A percentile compares a stretch with the other conserved stretches of the same genome.
phyloP scores from a whole-genome alignment of 2,113 vertebrate species.

The Caloenas nicobarica region DNA sequence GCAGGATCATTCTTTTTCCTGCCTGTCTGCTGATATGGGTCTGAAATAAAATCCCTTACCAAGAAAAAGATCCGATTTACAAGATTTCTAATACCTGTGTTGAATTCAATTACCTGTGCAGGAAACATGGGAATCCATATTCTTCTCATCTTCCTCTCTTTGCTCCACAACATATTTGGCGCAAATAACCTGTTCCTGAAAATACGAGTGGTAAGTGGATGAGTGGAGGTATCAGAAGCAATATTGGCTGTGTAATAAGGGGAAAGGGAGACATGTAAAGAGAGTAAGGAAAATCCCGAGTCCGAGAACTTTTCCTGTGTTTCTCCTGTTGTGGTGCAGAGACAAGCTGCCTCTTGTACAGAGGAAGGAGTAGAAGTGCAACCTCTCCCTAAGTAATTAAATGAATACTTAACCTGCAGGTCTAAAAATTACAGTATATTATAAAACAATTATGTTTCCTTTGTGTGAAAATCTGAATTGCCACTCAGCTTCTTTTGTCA shows the following conservation, averaged over 20 bases:
- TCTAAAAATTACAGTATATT: slow-evolving; percentile 30
- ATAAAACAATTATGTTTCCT: slow-evolving; percentile 36
- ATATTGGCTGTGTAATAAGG: not conserved
- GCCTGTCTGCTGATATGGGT: not conserved
- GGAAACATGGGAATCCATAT: not conserved
- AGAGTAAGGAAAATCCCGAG: not conserved
- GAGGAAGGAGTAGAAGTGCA: not conserved
- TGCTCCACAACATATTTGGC: not conserved
- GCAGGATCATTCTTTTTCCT: not conserved
- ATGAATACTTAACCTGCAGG: slow-evolving; percentile 36
- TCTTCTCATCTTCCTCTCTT: not conserved
- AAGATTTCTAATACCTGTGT: not conserved
- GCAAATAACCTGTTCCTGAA: not conserved
- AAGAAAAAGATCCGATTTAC: not conserved
- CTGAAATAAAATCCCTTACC: slow-evolving; percentile 15
- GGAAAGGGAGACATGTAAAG: not conserved
- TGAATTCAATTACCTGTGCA: not conserved
- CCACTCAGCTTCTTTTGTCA: slow-evolving; percentile 27
- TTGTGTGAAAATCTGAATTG: slow-evolving; percentile 14
- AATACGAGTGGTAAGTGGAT: not conserved
- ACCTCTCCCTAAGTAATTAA: slow-evolving; percentile 1
- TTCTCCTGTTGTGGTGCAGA: not conserved
- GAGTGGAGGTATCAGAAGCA: not conserved
- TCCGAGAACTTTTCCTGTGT: fast-evolving
- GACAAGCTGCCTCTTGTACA: not conserved